Evolutionary conservation across 2,797 vertebrate genomes (phyloP), one percentile per base, ranked within the genome.

Genomic region (Astyanax mexicanus): DNA sequence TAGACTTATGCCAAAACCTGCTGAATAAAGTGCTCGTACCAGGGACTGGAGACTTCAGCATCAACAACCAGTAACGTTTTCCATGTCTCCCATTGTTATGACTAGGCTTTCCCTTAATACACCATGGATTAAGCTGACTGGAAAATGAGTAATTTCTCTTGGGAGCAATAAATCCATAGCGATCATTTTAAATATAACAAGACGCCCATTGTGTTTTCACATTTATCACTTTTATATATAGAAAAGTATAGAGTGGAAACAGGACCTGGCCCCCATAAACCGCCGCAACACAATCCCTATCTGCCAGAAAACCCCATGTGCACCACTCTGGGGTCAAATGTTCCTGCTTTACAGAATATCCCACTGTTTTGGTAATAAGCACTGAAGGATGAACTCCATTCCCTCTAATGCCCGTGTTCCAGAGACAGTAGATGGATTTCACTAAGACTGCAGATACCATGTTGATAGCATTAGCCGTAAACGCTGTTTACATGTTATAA

Each of bases 131-230:
- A 86, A 69, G 85, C 71, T 85, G 74, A 81, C 83, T 49, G 70
- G 82, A 87, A 89, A 86, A 87, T 74, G 64, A 69, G 69, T 83
- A 89, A 87, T 82, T 82, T 82, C 85, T 84, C 84, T 83, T 25
- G 87, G 84, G 89, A 88, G 90, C 83, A 88, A 88, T 90, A 90
- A 89, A 88, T 84, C 83, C 72, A 77, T 80, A 81, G 69, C 83
- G 83, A 90, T 88, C 84, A 83, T 81, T 83, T 84, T 67, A 74
- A 84, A 84, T 78, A 83, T 82, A 88, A 89, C 88, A 85, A 80
- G 45, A 69, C 38, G 10, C 23, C 65, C 69, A 35, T 60, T 72
- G 73, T 80, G 72, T 32, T 71, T 72, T 75, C 47, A 64, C 57
- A 23, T 73, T 68, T 65, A 11, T 57, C 64, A 37, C 17, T 40